Conservation (phyloP, 2,888 invertebrate genomes). For the Xylophagus ater region DNA sequence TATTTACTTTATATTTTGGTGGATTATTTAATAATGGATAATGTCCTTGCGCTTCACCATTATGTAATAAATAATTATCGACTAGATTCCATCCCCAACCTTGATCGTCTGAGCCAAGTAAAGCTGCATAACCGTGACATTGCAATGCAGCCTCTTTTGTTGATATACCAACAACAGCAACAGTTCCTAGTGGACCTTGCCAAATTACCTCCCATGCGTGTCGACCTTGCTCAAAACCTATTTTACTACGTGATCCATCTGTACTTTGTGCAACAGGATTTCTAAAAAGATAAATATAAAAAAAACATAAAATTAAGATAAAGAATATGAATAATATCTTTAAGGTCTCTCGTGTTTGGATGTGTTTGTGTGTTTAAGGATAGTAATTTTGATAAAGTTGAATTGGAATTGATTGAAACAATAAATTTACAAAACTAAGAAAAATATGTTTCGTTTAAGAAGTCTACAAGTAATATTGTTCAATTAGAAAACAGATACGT, state of each 20-base stretch:
- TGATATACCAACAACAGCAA: conserved; percentile 92
- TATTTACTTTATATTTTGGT: conserved; percentile 85
- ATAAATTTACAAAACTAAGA: too few species aligned
- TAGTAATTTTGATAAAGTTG: too few species aligned
- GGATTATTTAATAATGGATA: conserved; percentile 92
- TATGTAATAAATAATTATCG: conserved; percentile 91
- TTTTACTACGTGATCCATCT: conserved; percentile 84
- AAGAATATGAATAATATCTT: too few species aligned
- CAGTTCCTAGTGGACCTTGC: conserved; percentile 97
- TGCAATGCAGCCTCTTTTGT: conserved; percentile 89
- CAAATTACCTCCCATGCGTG: conserved; percentile 98
- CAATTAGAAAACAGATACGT: too few species aligned
- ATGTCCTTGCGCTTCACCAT: conserved; percentile 88
- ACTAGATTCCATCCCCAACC: conserved; percentile 99
- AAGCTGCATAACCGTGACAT: conserved; percentile 89
- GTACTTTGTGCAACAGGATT: conserved; percentile 98
- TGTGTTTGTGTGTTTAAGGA: too few species aligned
- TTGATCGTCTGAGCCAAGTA: conserved; percentile 90
- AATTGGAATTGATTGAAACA: too few species aligned
- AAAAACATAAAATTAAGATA: too few species aligned
- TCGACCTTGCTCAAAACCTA: conserved; percentile 81
- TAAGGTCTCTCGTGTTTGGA: too few species aligned
- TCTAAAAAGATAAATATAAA: conserved; percentile 42
- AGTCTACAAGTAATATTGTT: too few species aligned
- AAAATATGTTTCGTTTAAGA: too few species aligned